Evolutionary conservation across 2,113 vertebrate genomes (phyloP).

Genomic region (Nyctibius bracteatus): DNA sequence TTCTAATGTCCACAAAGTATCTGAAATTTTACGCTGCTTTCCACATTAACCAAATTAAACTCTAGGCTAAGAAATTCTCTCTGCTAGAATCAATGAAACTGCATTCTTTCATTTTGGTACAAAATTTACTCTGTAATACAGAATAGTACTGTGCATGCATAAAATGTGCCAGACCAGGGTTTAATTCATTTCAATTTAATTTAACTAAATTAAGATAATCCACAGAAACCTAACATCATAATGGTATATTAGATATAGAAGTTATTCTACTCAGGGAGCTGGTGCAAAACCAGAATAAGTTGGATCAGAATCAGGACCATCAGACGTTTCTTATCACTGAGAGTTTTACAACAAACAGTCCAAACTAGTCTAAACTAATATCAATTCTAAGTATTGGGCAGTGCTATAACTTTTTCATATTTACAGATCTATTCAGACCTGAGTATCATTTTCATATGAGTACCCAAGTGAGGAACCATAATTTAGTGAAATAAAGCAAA

Average conservation of each 20-base stretch:
- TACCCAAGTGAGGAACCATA: neutral
- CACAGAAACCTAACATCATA: neutral
- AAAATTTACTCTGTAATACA: neutral
- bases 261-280: neutral
- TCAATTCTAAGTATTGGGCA: neutral
- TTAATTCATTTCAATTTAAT: neutral
- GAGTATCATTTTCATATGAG: neutral
- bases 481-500: conserved; percentile 7
- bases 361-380: neutral
- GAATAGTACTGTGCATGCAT: neutral
- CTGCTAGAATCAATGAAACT: neutral
- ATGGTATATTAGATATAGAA: neutral
- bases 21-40: neutral
- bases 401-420: neutral
- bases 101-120: neutral
- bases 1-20: neutral
- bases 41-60: neutral
- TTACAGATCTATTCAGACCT: neutral
- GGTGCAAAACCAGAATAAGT: neutral
- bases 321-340: neutral
- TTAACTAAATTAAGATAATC: neutral
- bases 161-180: neutral
- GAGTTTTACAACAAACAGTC: neutral
- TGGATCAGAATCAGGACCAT: neutral
- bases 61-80: neutral